These are phyloP conservation scores for Scaptodrosophila lebanonensis DNA, from an alignment of 1,140 invertebrate species.

Conservation along the genomic window DNA sequence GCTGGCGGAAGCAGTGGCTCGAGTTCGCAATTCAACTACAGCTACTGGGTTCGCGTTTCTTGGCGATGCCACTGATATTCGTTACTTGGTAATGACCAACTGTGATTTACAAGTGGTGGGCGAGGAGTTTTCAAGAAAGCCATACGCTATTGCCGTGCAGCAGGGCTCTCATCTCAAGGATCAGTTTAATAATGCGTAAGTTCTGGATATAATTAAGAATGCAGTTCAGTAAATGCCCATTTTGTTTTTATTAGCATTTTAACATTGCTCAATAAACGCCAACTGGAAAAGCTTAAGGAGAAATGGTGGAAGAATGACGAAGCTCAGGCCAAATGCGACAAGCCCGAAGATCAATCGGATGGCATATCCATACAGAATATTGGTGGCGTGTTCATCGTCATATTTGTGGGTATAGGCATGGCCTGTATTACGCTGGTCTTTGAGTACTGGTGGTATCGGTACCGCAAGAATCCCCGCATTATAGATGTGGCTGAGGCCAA, in stretches of 20 bases:
- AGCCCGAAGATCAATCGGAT: conserved; percentile 93
- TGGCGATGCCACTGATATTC: conserved; percentile 95
- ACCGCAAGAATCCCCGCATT: conserved; percentile 81
- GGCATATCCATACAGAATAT: conserved; percentile 98
- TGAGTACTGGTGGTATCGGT: conserved; percentile 97
- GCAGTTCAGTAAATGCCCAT: neutral
- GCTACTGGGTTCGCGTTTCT: conserved; percentile 93
- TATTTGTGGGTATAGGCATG: conserved; percentile 94
- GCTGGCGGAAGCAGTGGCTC: conserved; percentile 86
- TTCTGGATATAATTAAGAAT: neutral
- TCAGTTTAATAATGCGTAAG: conserved; percentile 92
- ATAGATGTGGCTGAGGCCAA: conserved; percentile 78
- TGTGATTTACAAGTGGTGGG: conserved; percentile 95
- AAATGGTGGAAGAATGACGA: conserved; percentile 96
- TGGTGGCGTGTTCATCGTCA: conserved; percentile 97
- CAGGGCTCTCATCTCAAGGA: conserved; percentile 95
- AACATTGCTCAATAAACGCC: conserved; percentile 92
- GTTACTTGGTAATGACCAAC: conserved; percentile 89
- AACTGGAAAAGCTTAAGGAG: conserved; percentile 95
- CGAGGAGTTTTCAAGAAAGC: conserved; percentile 97
- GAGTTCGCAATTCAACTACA: conserved; percentile 86
- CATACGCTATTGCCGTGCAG: conserved; percentile 97
- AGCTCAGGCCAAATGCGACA: conserved; percentile 87
- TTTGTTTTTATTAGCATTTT: conserved; percentile 86
- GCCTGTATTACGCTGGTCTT: conserved; percentile 94